A percentile compares a stretch with the other conserved stretches of the same genome.
phyloP scores from a whole-genome alignment of 2,797 vertebrate species.

The Stomatorhinus walkeri region DNA sequence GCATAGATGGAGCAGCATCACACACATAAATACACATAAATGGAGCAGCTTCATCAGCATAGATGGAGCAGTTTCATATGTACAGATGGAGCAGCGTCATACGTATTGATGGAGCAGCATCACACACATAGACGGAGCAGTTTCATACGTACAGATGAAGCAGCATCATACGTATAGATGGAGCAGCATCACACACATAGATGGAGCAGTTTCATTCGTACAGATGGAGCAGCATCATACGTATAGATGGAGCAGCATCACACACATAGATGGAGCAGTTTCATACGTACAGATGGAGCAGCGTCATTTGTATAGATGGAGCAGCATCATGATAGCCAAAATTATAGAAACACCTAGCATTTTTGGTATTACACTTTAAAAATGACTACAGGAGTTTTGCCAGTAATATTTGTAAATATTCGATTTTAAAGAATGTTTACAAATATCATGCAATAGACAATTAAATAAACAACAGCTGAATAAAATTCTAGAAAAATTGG shows the following conservation, averaged over 20 bases:
- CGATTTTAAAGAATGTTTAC: too few relatives aligned
- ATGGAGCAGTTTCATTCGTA: not conserved
- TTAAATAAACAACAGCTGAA: too few relatives aligned
- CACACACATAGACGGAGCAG: not conserved
- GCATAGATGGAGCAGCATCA: not conserved
- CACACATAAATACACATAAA: not conserved
- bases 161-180: not conserved
- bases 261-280: not conserved
- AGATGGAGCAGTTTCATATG: not conserved
- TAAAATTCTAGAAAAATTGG: too few relatives aligned
- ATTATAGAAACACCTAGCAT: too few relatives aligned
- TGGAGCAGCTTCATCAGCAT: not conserved
- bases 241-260: not conserved
- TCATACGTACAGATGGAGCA: not conserved
- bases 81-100: too few relatives aligned
- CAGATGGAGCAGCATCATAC: too few relatives aligned
- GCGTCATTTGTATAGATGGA: too few relatives aligned
- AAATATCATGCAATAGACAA: too few relatives aligned
- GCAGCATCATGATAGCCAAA: not conserved
- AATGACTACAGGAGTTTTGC: too few relatives aligned
- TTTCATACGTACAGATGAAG: not conserved
- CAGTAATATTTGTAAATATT: too few relatives aligned
- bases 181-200: not conserved
- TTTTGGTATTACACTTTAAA: too few relatives aligned
- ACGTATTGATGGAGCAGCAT: not conserved